Base-by-base conservation (phyloP, 2,113 vertebrate genomes). In the Neolamprologus devosi region DNA sequence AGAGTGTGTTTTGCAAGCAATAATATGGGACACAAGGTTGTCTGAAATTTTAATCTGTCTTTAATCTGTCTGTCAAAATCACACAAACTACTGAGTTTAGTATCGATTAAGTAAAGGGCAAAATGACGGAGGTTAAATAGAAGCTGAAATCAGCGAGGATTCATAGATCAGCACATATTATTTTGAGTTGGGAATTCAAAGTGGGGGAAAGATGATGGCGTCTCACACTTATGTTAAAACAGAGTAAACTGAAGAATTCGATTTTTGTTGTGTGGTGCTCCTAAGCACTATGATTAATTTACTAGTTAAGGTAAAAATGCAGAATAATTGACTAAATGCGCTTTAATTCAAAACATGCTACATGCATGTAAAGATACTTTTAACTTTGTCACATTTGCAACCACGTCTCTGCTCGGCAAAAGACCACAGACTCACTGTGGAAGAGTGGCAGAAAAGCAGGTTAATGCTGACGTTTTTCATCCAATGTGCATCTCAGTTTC, bases 211-310 rank as follows among this genome's bases (percentile, higher is more conserved):
- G 37, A 70, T 9, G 21, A 40, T 70, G 65, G n/a, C 65, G 6
- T 42, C 65, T 26, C 12, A 23, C 37, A 42, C 37, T 42, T 23
- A 4, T 4, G 37, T 23, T 70, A 70, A 70, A 42, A 70, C 3
- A 42, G 37, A 70, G 37, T 70, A 0, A 68, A 68, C 63, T 3
- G 10, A 23, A 68, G 11, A 23, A 68, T 21, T 40, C 0, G n/a
- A 40, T 23, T 40, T 68, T 68, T 68, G 0, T 6, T 73, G 65
- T 0, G 65, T 23, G 21, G 13, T 11, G 14, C 14, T 28, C 40
- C 21, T 7, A 1, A 70, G n/a, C 11, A 23, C n/a, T 42, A 68
- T 0, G 1, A 40, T 21, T 21, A 0, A 68, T 21, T 3, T 40
- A 21, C 0, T 10, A 73, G 8, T 73, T 73, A 45, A 17, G 13